phyloP scores from a whole-genome alignment of 2,797 vertebrate species.

The Microctenopoma steveboyesi region DNA sequence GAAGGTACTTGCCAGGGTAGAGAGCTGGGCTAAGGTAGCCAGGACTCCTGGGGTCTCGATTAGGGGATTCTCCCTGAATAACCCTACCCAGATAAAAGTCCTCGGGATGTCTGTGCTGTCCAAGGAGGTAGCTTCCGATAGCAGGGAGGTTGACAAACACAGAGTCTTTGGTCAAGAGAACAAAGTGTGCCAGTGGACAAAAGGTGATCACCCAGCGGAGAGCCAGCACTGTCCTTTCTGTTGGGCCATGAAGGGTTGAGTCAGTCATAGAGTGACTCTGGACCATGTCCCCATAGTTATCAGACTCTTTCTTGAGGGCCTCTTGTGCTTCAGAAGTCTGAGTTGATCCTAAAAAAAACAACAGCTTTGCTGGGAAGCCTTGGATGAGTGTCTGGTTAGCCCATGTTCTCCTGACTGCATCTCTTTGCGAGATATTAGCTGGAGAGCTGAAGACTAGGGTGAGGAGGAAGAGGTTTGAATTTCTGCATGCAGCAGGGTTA shows the following conservation, averaged over 20 bases:
- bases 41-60: slow-evolving; percentile 81
- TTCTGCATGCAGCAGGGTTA: slow-evolving; percentile 76
- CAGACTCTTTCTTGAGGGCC: slow-evolving; percentile 67
- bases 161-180: slow-evolving; percentile 86
- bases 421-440: slow-evolving; percentile 81
- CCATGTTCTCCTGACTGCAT: slow-evolving; percentile 88
- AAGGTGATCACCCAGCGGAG: slow-evolving; percentile 88
- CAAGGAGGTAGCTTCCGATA: slow-evolving; percentile 85
- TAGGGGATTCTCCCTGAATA: slow-evolving; percentile 82
- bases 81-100: slow-evolving; percentile 90
- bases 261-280: slow-evolving; percentile 76
- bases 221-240: slow-evolving; percentile 80
- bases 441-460: slow-evolving; percentile 85
- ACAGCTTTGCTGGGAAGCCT: slow-evolving; percentile 66
- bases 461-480: slow-evolving; percentile 88
- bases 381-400: slow-evolving; percentile 81
- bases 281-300: slow-evolving; percentile 62
- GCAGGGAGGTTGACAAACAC: slow-evolving; percentile 86
- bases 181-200: slow-evolving; percentile 87
- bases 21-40: slow-evolving; percentile 79
- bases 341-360: slow-evolving; percentile 75
- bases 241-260: slow-evolving; percentile 73
- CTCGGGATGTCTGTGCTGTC: slow-evolving; percentile 84
- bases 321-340: slow-evolving; percentile 72
- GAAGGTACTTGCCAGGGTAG: slow-evolving; percentile 85